Base-by-base conservation (phyloP, 2,113 vertebrate species). In the Macquaria ambigua region DNA sequence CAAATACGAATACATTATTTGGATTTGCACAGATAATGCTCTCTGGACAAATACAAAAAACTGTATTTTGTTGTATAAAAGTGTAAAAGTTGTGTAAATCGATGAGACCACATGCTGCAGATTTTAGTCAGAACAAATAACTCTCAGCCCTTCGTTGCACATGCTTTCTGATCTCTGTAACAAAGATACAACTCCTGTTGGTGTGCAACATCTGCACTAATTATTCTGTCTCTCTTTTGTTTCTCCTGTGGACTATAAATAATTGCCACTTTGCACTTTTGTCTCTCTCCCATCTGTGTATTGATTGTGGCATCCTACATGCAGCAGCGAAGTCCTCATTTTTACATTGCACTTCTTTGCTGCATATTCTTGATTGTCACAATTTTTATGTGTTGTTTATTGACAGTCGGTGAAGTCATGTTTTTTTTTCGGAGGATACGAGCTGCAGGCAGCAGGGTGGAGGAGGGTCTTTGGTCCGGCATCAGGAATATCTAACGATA, bases 1-100 rank as follows among this genome's bases (percentile, higher is more conserved):
- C 48, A 71, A 23, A 23, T 18, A 8, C 34, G 34, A 18, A 31
- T 62, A 62, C 7, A 46, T 46, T 46, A 34, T 61, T 31, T 56
- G 55, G 55, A n/a, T n/a, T 3, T 41, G 8, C 39, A 41, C 39
- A 41, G 39, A 41, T 46, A 46, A 46, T 46, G 43, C 3, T 1
- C 12, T 48, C 14, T 59, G 12, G 6, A 28, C 20, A 63, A 62
- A 34, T 34, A 34, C 15, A 0, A 3, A 64, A 66, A 48, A n/a
- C n/a, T n/a, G n/a, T n/a, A n/a, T n/a, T n/a, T n/a, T n/a, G n/a
- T n/a, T n/a, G n/a, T n/a, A n/a, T n/a, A n/a, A n/a, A n/a, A n/a
- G n/a, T n/a, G n/a, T n/a, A n/a, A n/a, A n/a, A 31, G 4, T 68
- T 50, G 18, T 66, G 11, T 46, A 66, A 67, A 77, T 87, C 41